Conservation (phyloP, 23 tunicate species). For the Botrylloides violaceus region DNA sequence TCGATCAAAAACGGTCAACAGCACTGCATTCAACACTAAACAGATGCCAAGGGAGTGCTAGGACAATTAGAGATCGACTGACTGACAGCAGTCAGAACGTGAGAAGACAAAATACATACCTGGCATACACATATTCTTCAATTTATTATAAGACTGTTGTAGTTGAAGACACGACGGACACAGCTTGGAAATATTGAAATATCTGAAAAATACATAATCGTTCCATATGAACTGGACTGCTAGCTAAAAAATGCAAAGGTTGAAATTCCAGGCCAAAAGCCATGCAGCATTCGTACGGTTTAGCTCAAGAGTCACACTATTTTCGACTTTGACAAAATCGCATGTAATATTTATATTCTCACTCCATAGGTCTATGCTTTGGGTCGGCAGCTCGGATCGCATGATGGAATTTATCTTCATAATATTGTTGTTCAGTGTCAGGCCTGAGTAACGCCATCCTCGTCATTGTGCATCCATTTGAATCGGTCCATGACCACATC, state of each 20-base stretch:
- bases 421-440: slow-evolving; percentile 29
- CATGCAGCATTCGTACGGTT: too few relatives aligned
- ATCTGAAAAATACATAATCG: slow-evolving; percentile 15
- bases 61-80: too few relatives aligned
- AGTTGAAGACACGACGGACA: slow-evolving; percentile 44
- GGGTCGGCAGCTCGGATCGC: slow-evolving; percentile 7
- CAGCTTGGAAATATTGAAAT: slow-evolving; percentile 24
- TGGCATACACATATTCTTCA: slow-evolving; percentile 51
- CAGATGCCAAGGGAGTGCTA: too few relatives aligned
- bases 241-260: too few relatives aligned
- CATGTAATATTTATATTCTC: neutral
- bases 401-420: slow-evolving; percentile 1
- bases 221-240: neutral
- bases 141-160: slow-evolving; percentile 48
- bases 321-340: neutral
- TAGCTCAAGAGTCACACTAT: too few relatives aligned
- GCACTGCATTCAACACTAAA: too few relatives aligned
- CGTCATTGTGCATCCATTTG: slow-evolving; percentile 24
- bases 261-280: too few relatives aligned
- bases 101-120: slow-evolving; percentile 27
- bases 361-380: slow-evolving; percentile 5
- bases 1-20: too few relatives aligned
- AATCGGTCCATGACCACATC: slow-evolving; percentile 51
- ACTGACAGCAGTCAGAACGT: too few relatives aligned
- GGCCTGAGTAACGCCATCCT: slow-evolving; percentile 35